phyloP scores from a whole-genome alignment of 2,113 vertebrate species.

The Callionymus lyra region DNA sequence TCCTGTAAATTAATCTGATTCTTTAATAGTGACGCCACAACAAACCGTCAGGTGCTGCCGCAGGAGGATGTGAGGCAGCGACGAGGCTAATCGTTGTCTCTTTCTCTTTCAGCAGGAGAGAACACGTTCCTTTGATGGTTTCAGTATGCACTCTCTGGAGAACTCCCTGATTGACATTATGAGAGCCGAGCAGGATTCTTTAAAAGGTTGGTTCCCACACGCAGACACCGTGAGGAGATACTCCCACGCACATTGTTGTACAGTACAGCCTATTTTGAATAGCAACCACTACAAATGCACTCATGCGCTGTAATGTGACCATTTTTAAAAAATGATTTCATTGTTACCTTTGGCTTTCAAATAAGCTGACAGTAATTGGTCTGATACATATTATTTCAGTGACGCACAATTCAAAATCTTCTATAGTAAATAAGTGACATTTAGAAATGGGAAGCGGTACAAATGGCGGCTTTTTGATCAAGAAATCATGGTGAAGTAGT shows the following conservation, averaged over 20 bases:
- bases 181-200: constrained; percentile 98
- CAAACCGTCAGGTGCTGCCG: constrained; percentile 9
- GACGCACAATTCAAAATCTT: too few species aligned
- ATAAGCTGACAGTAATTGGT: background rate
- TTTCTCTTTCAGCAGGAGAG: constrained; percentile 78
- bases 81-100: constrained; percentile 34
- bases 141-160: constrained; percentile 96
- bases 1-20: too few species aligned
- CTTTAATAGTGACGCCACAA: background rate
- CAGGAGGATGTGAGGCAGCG: constrained; percentile 10
- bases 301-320: too few species aligned
- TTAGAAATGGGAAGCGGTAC: too few species aligned
- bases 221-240: constrained; percentile 14
- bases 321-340: too few species aligned
- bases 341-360: background rate
- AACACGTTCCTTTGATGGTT: constrained; percentile 87
- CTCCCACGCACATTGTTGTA: background rate
- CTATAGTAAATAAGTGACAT: too few species aligned
- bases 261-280: too few species aligned
- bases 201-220: constrained; percentile 85
- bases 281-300: too few species aligned
- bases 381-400: background rate
- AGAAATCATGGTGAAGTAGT: too few species aligned
- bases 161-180: constrained; percentile 99
- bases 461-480: too few species aligned